Percentiles rank a stretch among this genome's conserved stretches.
Conservation (phyloP, 2,113 vertebrate genomes). For the Saccopteryx leptura region DNA sequence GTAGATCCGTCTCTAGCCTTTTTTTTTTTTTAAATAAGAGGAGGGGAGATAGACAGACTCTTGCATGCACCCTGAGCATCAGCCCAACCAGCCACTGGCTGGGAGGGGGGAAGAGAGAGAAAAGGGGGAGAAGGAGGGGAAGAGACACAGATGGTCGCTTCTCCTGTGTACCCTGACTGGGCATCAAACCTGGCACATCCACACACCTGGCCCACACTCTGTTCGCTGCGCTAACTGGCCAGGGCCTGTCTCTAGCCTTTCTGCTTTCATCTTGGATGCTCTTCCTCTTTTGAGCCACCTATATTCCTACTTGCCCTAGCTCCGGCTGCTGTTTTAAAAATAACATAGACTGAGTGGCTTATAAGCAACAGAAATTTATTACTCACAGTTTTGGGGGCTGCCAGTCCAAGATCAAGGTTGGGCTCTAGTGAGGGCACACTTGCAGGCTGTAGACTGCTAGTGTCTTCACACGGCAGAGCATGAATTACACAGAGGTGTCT, state of each 20-base stretch:
- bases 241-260: not conserved
- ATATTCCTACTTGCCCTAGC: not conserved
- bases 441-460: not conserved
- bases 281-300: not conserved
- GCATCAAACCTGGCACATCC: too few relatives aligned
- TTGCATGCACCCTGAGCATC: too few relatives aligned
- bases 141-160: too few relatives aligned
- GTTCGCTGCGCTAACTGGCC: too few relatives aligned
- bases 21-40: not conserved
- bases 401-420: not conserved
- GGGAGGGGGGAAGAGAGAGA: too few relatives aligned
- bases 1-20: not conserved
- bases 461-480: too few relatives aligned
- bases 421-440: not conserved
- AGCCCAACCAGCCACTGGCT: too few relatives aligned
- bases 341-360: not conserved
- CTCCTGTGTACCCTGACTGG: too few relatives aligned
- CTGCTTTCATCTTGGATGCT: not conserved
- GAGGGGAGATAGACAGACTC: too few relatives aligned
- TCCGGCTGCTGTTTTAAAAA: not conserved
- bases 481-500: too few relatives aligned
- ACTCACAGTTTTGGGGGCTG: not conserved
- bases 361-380: not conserved
- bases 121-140: too few relatives aligned
- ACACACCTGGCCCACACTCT: too few relatives aligned